These are phyloP conservation scores for Calliphora vicina DNA, from an alignment of 1,140 invertebrate genomes.

Conservation along the genomic window DNA sequence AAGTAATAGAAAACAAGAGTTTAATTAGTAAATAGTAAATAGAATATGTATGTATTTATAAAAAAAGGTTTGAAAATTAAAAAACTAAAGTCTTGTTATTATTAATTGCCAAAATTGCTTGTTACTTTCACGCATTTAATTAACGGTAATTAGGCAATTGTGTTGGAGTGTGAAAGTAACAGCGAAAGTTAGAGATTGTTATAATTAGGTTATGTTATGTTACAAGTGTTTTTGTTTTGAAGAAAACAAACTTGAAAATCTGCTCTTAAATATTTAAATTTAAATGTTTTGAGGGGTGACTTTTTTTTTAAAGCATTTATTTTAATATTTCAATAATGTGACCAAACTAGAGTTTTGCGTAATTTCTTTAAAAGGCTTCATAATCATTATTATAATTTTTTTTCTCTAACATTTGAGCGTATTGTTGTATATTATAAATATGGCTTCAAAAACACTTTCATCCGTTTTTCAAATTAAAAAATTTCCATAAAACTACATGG, in stretches of 20 bases:
- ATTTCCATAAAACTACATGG: conserved; percentile 41
- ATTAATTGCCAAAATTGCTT: not conserved
- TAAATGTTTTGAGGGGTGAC: not conserved
- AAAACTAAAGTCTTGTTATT: not conserved
- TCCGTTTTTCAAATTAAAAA: conserved; percentile 61
- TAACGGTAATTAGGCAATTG: not conserved
- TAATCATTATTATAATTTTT: too few relatives aligned
- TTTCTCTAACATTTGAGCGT: not conserved
- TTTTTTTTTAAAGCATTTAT: not conserved
- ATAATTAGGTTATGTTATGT: not conserved
- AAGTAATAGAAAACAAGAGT: conserved; percentile 45
- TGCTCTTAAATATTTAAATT: not conserved
- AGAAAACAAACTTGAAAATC: too few relatives aligned
- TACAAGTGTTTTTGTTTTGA: not conserved
- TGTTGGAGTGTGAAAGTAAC: not conserved
- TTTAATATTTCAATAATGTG: too few relatives aligned
- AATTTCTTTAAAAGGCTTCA: too few relatives aligned
- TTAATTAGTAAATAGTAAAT: too few relatives aligned
- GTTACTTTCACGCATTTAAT: not conserved
- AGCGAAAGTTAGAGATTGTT: not conserved
- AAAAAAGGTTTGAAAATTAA: not conserved
- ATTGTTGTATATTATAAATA: conserved; percentile 8
- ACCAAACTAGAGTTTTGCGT: too few relatives aligned
- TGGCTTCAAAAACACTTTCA: conserved; percentile 64
- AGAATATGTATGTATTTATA: too few relatives aligned